phyloP scores from a whole-genome alignment of 2,797 vertebrate species.

The Galago senegalensis region DNA sequence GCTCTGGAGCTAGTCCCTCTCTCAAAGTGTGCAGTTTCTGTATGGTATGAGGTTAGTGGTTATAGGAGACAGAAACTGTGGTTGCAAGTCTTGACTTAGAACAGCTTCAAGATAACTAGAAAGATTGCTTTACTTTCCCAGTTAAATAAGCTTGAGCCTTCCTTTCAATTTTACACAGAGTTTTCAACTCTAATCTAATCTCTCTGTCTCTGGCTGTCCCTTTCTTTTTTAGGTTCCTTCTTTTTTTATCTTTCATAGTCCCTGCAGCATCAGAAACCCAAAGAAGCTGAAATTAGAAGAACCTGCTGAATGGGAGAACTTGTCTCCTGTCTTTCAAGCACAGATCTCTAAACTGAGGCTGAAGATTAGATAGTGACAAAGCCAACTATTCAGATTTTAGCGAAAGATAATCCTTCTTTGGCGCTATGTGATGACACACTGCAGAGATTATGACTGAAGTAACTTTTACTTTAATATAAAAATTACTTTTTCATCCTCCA shows the following conservation, averaged over 20 bases:
- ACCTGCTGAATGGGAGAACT: not conserved
- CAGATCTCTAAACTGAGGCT: not conserved
- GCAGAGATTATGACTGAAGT: not conserved
- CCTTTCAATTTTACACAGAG: not conserved
- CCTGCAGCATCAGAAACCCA: not conserved
- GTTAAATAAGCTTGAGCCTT: not conserved
- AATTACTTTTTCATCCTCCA: not conserved
- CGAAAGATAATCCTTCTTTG: not conserved
- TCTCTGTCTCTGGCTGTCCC: not conserved
- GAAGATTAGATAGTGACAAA: not conserved
- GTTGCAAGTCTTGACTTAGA: not conserved
- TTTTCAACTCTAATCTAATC: slow-evolving; percentile 7
- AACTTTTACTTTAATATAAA: slow-evolving; percentile 8
- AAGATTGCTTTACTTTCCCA: not conserved
- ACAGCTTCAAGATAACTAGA: not conserved
- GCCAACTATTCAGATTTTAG: not conserved
- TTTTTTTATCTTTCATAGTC: not conserved
- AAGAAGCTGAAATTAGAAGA: not conserved
- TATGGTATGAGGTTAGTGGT: not conserved
- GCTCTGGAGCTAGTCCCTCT: not conserved
- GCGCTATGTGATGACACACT: not conserved
- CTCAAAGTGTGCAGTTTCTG: not conserved
- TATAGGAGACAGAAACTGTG: not conserved
- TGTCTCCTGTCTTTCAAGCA: not conserved
- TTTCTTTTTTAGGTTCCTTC: not conserved